phyloP scores from a whole-genome alignment of 2,888 invertebrate genomes.

The Sycophila texana region DNA sequence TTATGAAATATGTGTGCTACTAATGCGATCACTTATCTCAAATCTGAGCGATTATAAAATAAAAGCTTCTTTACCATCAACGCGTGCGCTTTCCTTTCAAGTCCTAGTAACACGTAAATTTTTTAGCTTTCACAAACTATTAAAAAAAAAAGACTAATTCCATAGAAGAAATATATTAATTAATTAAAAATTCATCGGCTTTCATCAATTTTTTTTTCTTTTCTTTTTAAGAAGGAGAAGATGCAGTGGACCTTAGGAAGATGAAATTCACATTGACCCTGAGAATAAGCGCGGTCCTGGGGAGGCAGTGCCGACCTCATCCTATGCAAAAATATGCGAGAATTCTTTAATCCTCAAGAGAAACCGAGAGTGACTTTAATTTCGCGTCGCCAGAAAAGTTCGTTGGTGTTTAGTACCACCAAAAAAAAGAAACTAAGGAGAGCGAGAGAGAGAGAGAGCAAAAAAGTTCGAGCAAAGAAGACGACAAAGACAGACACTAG shows the following conservation, averaged over 20 bases:
- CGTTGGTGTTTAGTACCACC: slow-evolving; percentile 32
- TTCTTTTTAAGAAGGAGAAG: neutral
- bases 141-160: too few species aligned
- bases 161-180: too few species aligned
- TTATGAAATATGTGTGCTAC: slow-evolving; percentile 30
- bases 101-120: too few species aligned
- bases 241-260: neutral
- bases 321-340: slow-evolving; percentile 54
- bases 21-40: neutral
- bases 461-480: too few species aligned
- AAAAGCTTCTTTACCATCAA: too few species aligned
- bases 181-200: too few species aligned
- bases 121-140: too few species aligned
- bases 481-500: neutral
- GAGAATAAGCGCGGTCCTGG: slow-evolving; percentile 7
- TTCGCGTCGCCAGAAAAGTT: slow-evolving; percentile 50
- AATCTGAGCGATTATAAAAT: too few species aligned
- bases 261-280: slow-evolving; percentile 43
- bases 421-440: slow-evolving; percentile 9
- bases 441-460: too few species aligned
- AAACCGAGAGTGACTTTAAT: slow-evolving; percentile 57
- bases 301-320: slow-evolving; percentile 5
- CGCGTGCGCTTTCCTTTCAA: too few species aligned
- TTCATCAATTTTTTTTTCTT: too few species aligned
- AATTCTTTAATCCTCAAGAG: slow-evolving; percentile 55